These are phyloP conservation scores for Trichacis sp. DNA, from an alignment of 2,888 invertebrate species.

Conservation along the genomic window DNA sequence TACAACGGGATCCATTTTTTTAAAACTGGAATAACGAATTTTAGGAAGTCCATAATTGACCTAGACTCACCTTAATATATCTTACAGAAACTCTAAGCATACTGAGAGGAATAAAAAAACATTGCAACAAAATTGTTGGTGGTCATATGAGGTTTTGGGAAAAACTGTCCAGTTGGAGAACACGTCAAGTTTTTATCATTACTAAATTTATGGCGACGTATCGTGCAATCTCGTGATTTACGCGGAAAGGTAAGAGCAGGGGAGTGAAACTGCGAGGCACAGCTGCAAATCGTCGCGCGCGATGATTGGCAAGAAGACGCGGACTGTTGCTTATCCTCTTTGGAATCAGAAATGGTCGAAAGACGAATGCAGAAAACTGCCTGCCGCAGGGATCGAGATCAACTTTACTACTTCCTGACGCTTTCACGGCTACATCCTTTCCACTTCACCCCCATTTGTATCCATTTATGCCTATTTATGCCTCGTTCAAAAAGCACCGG, in stretches of 20 bases:
- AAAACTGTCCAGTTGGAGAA: background rate
- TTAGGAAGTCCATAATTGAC: no score
- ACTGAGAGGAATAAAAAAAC: no score
- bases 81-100: no score
- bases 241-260: conserved; percentile 23
- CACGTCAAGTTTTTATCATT: conserved; percentile 4
- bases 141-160: no score
- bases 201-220: conserved; percentile 31
- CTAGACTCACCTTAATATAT: no score
- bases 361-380: conserved; percentile 31
- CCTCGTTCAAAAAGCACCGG: conserved; percentile 26
- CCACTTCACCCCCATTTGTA: conserved; percentile 42
- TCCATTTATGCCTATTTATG: conserved; percentile 28
- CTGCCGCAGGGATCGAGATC: conserved; percentile 28
- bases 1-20: no score
- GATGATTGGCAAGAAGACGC: conserved; percentile 37
- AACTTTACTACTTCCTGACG: conserved; percentile 51
- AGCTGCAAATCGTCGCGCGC: conserved; percentile 28
- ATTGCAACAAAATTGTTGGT: no score
- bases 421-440: conserved; percentile 24
- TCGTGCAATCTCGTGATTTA: conserved; percentile 38
- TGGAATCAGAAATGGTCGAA: conserved; percentile 51
- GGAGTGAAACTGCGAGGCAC: conserved; percentile 18
- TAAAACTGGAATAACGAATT: no score
- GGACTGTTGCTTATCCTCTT: conserved; percentile 47